Percentiles rank a stretch among this genome's conserved stretches.
Conservation (phyloP, 2,113 vertebrate species). For the Phrynosoma platyrhinos region DNA sequence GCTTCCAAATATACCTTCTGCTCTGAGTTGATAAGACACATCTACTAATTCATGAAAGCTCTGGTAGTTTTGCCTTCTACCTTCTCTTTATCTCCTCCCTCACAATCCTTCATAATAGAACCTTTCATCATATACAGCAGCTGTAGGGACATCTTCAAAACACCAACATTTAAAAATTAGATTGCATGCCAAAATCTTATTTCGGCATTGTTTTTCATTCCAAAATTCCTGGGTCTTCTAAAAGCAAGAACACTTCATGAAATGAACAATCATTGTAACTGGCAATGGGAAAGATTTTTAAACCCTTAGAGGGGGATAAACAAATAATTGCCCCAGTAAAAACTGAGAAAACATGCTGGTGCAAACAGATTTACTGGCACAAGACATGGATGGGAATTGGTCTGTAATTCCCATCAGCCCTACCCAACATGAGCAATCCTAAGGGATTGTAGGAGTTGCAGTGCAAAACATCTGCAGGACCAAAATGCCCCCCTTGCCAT, state of each 20-base stretch:
- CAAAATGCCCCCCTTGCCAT: background rate
- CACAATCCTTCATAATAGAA: conserved; percentile 38
- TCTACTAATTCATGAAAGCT: conserved; percentile 48
- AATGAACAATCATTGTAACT: background rate
- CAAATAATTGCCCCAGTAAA: background rate
- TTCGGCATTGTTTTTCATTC: conserved; percentile 22
- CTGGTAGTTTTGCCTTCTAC: background rate
- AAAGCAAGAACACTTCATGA: background rate
- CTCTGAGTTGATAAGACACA: conserved; percentile 51
- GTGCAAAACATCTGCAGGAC: background rate
- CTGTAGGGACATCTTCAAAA: conserved; percentile 19
- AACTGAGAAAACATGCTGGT: background rate
- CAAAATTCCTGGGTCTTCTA: background rate
- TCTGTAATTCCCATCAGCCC: background rate
- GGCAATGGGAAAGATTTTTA: background rate
- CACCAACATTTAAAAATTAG: conserved; percentile 37
- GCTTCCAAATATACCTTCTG: conserved; percentile 50
- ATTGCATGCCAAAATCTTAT: conserved; percentile 5
- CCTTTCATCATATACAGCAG: conserved; percentile 35
- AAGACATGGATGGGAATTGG: background rate
- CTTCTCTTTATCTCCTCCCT: background rate
- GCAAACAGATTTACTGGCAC: background rate
- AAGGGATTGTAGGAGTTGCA: background rate
- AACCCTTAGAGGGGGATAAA: background rate
- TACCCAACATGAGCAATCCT: background rate